These are phyloP conservation scores for Thomomys bottae DNA, from an alignment of 2,113 vertebrate species.

Conservation along the genomic window DNA sequence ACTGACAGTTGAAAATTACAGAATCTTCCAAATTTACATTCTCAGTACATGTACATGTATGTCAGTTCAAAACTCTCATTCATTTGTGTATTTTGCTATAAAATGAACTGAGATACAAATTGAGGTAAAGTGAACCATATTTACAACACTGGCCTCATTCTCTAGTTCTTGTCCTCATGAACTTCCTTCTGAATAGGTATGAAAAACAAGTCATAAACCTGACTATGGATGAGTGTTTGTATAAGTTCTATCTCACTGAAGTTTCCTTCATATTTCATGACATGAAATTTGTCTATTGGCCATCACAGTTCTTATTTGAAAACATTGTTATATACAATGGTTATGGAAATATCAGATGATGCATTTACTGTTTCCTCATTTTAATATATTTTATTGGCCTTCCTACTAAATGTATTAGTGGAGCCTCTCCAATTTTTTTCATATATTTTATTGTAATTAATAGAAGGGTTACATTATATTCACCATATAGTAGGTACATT, in stretches of 20 bases:
- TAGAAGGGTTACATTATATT: too few relatives aligned
- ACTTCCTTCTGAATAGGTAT: neutral
- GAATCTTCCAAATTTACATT: neutral
- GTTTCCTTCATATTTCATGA: neutral
- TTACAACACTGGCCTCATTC: neutral
- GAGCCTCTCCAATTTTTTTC: neutral
- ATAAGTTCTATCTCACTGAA: neutral
- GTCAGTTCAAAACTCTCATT: neutral
- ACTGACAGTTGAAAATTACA: neutral
- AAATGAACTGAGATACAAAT: neutral
- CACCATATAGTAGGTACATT: too few relatives aligned
- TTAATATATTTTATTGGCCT: constrained; percentile 12
- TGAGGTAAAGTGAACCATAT: neutral
- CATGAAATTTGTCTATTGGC: neutral
- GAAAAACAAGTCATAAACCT: neutral
- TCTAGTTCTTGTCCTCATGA: neutral
- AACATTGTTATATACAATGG: neutral
- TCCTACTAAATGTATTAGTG: neutral
- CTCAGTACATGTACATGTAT: neutral
- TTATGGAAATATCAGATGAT: neutral
- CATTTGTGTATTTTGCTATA: neutral
- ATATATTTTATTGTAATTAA: too few relatives aligned
- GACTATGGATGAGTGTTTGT: neutral
- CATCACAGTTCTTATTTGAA: constrained; percentile 19
- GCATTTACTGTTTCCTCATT: neutral